Evolutionary conservation across 2,888 invertebrate species (phyloP).

Genomic region (Tetrapedia diversipes): DNA sequence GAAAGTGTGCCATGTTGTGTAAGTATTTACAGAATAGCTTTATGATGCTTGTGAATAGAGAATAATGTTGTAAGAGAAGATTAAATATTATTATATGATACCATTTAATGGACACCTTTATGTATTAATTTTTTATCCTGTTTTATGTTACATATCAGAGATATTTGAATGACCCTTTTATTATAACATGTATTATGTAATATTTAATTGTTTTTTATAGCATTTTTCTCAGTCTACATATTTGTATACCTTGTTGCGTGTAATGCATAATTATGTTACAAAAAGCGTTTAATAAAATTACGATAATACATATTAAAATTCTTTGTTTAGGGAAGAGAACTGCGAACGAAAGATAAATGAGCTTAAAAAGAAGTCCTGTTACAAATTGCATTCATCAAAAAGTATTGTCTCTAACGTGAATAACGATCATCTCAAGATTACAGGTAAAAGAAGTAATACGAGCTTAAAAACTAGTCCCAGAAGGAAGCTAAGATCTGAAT

Average conservation of each 20-base stretch:
- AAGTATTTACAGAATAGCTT: not conserved
- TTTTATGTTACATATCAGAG: no score
- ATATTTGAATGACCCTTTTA: no score
- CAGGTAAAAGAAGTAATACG: not conserved
- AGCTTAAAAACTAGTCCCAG: not conserved
- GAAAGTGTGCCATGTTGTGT: not conserved
- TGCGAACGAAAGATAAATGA: not conserved
- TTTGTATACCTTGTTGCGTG: no score
- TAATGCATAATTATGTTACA: not conserved
- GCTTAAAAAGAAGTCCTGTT: not conserved
- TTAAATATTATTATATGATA: no score
- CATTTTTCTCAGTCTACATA: no score
- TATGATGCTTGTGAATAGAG: no score
- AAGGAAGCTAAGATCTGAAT: not conserved
- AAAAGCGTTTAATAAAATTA: not conserved
- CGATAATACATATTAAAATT: not conserved
- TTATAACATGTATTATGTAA: no score
- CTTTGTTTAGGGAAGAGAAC: constrained; percentile 34
- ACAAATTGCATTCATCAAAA: constrained; percentile 1
- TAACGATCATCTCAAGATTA: not conserved
- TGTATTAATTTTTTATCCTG: no score
- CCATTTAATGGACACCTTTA: no score
- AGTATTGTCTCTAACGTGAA: not conserved
- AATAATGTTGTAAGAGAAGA: no score
- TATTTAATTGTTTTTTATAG: no score